Evolutionary conservation across 2,888 invertebrate genomes (phyloP).

Genomic region (Athripsodes cinereus): DNA sequence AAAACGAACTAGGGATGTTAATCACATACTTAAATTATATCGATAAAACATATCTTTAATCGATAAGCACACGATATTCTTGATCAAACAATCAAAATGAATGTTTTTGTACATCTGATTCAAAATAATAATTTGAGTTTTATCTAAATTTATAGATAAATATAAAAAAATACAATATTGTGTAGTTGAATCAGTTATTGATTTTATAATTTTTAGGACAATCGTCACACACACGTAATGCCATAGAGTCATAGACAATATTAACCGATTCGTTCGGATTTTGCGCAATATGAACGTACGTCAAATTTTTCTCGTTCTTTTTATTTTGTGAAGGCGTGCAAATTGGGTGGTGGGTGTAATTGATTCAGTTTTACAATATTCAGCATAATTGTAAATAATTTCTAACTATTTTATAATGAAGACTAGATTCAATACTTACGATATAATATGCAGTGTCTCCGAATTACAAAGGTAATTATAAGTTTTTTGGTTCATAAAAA

Average conservation of each 20-base stretch:
- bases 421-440: constrained; percentile 86
- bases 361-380: background rate
- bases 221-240: too few species aligned
- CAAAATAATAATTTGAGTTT: too few species aligned
- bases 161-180: too few species aligned
- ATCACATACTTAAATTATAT: background rate
- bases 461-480: constrained; percentile 75
- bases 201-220: too few species aligned
- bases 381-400: background rate
- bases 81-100: too few species aligned
- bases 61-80: too few species aligned
- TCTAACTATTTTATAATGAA: constrained; percentile 64
- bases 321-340: background rate
- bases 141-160: too few species aligned
- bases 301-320: background rate
- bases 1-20: background rate
- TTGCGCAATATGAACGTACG: background rate
- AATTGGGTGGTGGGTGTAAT: too few species aligned
- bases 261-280: background rate
- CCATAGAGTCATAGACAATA: too few species aligned
- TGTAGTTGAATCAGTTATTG: too few species aligned
- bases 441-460: constrained; percentile 81
- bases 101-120: too few species aligned
- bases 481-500: background rate
- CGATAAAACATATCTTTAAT: too few species aligned